These are phyloP conservation scores for Peromyscus eremicus DNA, from an alignment of 2,797 vertebrate species.

Conservation along the genomic window DNA sequence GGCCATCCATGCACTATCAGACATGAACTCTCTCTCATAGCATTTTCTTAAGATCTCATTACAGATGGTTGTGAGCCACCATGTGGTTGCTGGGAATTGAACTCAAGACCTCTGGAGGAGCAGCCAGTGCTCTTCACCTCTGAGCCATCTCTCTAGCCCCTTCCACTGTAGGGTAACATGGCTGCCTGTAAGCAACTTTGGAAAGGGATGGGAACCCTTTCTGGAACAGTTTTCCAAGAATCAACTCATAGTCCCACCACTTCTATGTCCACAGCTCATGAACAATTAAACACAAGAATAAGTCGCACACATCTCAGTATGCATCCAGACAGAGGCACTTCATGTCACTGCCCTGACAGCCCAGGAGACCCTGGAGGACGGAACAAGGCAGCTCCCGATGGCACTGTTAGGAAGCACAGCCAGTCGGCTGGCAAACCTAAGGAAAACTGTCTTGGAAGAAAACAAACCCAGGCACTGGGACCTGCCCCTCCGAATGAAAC, in stretches of 20 bases:
- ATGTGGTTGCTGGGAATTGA: too few relatives aligned
- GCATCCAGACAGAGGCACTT: background rate
- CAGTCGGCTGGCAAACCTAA: rapidly evolving
- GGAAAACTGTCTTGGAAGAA: too few relatives aligned
- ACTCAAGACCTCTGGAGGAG: too few relatives aligned
- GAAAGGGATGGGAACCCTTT: background rate
- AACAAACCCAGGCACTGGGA: background rate
- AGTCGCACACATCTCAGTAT: rapidly evolving
- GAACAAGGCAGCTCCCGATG: rapidly evolving
- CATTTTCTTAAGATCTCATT: too few relatives aligned
- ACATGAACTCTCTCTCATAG: too few relatives aligned
- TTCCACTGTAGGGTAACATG: too few relatives aligned
- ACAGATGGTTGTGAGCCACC: too few relatives aligned
- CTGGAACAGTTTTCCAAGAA: background rate
- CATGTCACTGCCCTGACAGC: background rate
- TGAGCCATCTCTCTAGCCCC: too few relatives aligned
- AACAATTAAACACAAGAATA: background rate
- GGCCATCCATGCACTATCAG: too few relatives aligned
- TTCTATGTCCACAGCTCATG: rapidly evolving
- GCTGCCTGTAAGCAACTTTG: rapidly evolving
- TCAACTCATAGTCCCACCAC: rapidly evolving
- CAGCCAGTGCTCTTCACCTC: too few relatives aligned
- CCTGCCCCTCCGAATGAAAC: background rate
- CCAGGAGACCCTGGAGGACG: background rate
- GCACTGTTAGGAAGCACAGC: rapidly evolving